Conservation (phyloP, 2,113 vertebrate species). For the Neomonachus schauinslandi region DNA sequence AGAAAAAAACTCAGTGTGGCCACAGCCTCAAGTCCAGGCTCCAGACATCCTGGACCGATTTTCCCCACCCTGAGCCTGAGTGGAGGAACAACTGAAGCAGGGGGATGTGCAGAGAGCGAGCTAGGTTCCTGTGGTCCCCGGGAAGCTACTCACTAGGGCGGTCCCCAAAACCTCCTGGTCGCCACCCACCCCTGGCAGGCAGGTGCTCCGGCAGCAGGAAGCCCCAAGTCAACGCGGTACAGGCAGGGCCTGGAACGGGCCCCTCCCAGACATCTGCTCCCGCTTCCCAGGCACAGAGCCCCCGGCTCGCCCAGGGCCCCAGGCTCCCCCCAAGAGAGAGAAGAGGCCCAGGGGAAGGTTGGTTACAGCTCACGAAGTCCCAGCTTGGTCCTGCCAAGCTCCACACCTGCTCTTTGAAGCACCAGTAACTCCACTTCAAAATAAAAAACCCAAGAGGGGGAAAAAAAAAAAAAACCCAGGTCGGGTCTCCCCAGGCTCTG, state of each 20-base stretch:
- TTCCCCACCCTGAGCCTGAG: background rate
- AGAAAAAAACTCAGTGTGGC: background rate
- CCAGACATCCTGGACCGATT: background rate
- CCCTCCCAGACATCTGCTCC: slow-evolving; percentile 60
- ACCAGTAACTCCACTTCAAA: slow-evolving; percentile 25
- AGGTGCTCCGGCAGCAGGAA: slow-evolving; percentile 51
- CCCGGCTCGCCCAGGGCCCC: background rate
- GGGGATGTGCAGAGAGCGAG: background rate
- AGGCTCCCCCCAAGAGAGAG: background rate
- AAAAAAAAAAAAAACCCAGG: background rate
- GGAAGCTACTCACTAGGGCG: background rate
- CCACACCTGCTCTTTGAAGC: slow-evolving; percentile 46
- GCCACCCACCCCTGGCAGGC: background rate
- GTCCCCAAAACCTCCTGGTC: background rate
- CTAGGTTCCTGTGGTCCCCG: background rate
- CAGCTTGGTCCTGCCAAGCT: slow-evolving; percentile 34
- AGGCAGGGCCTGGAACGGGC: background rate
- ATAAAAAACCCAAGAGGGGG: background rate
- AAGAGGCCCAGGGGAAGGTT: slow-evolving; percentile 25
- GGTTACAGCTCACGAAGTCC: slow-evolving; percentile 23
- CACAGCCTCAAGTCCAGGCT: background rate
- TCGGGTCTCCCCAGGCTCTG: background rate
- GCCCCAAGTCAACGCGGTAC: background rate
- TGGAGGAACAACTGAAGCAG: background rate
- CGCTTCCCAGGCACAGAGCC: background rate